Conservation (phyloP, 2,113 vertebrate species). For the Egretta garzetta region DNA sequence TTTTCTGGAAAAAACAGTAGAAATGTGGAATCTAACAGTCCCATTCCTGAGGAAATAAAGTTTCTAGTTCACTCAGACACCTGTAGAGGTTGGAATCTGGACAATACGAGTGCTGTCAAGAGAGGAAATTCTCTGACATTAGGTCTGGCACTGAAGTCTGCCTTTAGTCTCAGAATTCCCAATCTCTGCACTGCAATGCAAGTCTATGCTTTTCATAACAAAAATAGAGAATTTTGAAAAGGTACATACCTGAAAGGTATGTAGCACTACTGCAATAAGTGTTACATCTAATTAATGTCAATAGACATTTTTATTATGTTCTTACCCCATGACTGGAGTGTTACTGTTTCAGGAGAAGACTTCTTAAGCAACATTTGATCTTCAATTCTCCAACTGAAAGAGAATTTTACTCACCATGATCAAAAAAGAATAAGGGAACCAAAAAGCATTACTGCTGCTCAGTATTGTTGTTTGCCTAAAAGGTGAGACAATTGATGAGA, state of each 20-base stretch:
- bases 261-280: neutral
- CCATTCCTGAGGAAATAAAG: neutral
- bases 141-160: neutral
- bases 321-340: neutral
- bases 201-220: neutral
- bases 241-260: neutral
- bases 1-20: neutral
- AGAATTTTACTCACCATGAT: neutral
- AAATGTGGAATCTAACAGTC: neutral
- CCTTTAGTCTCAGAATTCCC: neutral
- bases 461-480: neutral
- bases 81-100: neutral
- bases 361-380: neutral
- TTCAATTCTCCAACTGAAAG: neutral
- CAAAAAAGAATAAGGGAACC: neutral
- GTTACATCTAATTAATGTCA: neutral
- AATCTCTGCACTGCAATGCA: neutral
- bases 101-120: neutral
- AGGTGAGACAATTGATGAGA: neutral
- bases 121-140: neutral
- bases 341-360: neutral
- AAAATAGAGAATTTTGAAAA: neutral
- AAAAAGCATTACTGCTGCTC: neutral
- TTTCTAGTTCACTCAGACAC: neutral
- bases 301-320: neutral